Percentiles rank a stretch among this genome's conserved stretches.
phyloP scores from a whole-genome alignment of 2,797 vertebrate species.

The Halcyon badia region DNA sequence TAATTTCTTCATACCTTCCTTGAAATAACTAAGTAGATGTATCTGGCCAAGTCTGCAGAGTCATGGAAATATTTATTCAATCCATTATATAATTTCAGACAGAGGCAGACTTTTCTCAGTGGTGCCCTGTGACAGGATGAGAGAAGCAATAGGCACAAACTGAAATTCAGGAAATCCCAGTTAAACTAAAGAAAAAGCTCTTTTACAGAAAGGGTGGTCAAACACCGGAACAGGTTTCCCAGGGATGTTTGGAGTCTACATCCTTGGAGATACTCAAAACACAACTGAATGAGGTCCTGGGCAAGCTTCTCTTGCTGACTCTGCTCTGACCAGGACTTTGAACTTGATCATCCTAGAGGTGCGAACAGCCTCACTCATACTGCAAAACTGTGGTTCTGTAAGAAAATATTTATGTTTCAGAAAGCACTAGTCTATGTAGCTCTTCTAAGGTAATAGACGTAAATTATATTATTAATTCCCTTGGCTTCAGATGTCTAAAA shows the following conservation, averaged over 20 bases:
- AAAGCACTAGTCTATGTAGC: not conserved
- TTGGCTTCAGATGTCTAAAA: not conserved
- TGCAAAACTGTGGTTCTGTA: not conserved
- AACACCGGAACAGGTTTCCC: not conserved
- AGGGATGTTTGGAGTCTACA: not conserved
- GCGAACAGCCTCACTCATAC: not conserved
- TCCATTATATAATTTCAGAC: not conserved
- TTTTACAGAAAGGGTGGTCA: not conserved
- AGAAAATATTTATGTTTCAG: not conserved
- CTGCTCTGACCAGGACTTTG: not conserved
- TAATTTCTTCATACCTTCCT: not conserved
- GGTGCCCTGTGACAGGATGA: too few species aligned
- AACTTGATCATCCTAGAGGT: not conserved
- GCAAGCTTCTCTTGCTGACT: not conserved
- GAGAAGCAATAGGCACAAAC: not conserved
- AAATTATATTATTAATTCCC: not conserved
- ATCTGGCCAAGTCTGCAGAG: not conserved
- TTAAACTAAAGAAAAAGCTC: accelerated
- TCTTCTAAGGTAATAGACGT: not conserved
- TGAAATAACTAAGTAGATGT: not conserved
- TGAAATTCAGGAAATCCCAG: not conserved
- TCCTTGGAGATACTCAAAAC: not conserved
- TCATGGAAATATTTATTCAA: not conserved
- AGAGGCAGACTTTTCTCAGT: not conserved
- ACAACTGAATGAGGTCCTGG: not conserved